phyloP scores from a whole-genome alignment of 2,797 vertebrate genomes.

The Danionella dracula region DNA sequence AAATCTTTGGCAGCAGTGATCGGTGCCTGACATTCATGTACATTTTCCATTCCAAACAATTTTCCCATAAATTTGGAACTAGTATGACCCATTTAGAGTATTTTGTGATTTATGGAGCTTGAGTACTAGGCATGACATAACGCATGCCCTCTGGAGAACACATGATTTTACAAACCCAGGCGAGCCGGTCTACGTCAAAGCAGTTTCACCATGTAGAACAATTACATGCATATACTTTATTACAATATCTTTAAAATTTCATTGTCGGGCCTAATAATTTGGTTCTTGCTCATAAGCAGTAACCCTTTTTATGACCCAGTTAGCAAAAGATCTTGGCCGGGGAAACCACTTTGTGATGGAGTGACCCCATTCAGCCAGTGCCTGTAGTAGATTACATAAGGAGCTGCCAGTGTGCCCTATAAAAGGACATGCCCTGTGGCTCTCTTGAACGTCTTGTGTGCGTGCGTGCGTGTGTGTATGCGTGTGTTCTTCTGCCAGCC shows the following conservation, averaged over 20 bases:
- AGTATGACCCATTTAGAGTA: slow-evolving; percentile 20
- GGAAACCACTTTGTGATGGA: slow-evolving; percentile 7
- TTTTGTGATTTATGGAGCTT: slow-evolving; percentile 9
- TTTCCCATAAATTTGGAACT: neutral
- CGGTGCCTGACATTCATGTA: too few species aligned
- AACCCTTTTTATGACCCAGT: slow-evolving; percentile 8
- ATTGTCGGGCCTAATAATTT: too few species aligned
- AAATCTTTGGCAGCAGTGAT: too few species aligned
- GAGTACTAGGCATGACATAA: slow-evolving; percentile 36
- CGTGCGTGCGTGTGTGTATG: neutral
- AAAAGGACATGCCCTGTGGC: neutral
- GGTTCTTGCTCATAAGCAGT: too few species aligned
- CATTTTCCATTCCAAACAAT: neutral
- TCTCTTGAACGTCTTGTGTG: slow-evolving; percentile 4
- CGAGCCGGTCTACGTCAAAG: neutral
- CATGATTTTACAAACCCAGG: neutral
- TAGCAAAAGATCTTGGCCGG: neutral
- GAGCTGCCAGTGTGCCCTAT: neutral
- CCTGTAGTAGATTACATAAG: slow-evolving; percentile 26
- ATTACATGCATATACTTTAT: neutral
- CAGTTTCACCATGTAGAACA: neutral
- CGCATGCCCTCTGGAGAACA: slow-evolving; percentile 3
- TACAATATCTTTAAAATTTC: neutral
- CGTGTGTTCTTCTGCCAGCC: slow-evolving; percentile 23
- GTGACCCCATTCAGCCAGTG: slow-evolving; percentile 18